phyloP scores from a whole-genome alignment of 2,888 invertebrate species.

The Schizotus pectinicornis region DNA sequence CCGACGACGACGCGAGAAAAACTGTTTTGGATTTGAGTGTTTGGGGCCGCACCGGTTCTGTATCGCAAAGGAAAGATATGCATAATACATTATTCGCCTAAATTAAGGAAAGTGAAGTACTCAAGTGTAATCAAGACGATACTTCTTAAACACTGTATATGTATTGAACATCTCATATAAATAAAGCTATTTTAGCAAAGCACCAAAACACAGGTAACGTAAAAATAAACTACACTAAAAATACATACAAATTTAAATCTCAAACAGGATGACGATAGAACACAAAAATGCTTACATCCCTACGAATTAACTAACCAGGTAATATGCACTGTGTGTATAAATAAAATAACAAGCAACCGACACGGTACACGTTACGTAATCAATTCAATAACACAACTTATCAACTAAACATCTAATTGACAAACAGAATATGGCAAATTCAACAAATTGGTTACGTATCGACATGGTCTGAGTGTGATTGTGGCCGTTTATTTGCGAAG shows the following conservation, averaged over 20 bases:
- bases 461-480: neutral
- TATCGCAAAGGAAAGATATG: neutral
- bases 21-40: neutral
- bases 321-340: slow-evolving; percentile 1
- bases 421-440: slow-evolving; percentile 17
- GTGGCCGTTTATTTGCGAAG: neutral
- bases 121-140: slow-evolving; percentile 9
- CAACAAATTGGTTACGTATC: neutral
- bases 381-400: neutral
- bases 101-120: slow-evolving; percentile 1
- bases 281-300: slow-evolving; percentile 9
- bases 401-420: slow-evolving; percentile 15
- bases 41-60: too few relatives aligned
- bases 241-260: slow-evolving; percentile 16
- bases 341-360: slow-evolving; percentile 1
- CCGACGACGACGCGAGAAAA: neutral
- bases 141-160: slow-evolving; percentile 17
- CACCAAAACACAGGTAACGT: slow-evolving; percentile 30
- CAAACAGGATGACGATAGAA: slow-evolving; percentile 16
- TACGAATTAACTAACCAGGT: neutral
- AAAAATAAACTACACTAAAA: slow-evolving; percentile 29
- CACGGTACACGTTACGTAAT: too few relatives aligned
- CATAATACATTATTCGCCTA: slow-evolving; percentile 1
- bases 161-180: slow-evolving; percentile 20
- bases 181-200: slow-evolving; percentile 31